Base-by-base conservation (phyloP, 2,888 invertebrate genomes). In the Ellobium chinense region DNA sequence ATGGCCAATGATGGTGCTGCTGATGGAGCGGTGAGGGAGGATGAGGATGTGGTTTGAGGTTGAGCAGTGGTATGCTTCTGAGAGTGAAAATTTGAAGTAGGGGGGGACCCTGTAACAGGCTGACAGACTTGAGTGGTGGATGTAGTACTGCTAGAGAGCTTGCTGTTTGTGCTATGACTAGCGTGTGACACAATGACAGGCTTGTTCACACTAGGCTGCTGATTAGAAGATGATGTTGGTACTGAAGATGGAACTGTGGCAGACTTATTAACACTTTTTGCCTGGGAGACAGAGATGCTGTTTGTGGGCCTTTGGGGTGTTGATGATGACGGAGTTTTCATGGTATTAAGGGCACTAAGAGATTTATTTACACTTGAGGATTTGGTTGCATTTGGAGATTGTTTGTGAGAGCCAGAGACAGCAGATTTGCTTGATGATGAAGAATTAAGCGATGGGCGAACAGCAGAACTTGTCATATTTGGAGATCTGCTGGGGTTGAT, bases 11-110 rank as follows among this genome's bases (percentile, higher is more conserved):
- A 46, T 72, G 58, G 7, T 27, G 12, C 4, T 27, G 29, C 29
- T 39, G 85, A 66, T 27, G 78, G 74, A 29, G 66, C 39, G 54
- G 77, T 54, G 70, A 24, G 70, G 60, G 69, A 46, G 24, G 63
- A 34, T 36, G 65, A 39, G 14, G 79, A 65, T 60, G 60, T 62
- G 24, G 34, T 66, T 31, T 46, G 63, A 31, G 54, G 58, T n/a
- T 46, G 70, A 65, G 65, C 12, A 37, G 58, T 24, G 12, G 69
- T 27, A 54, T 29, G 39, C 39, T 70, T 79, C 36, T 70, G 34
- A 56, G 18, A 27, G 5, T 31, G 31, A 2, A 14, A 31, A 12
- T 46, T 18, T 31, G 27, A 31, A 21, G 63, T 21, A 29, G 58
- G 18, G 5, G 37, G 37, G n/a, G 62, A 18, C 21, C 18, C 46